These are phyloP conservation scores for Glaucopsyche alexis DNA, from an alignment of 2,888 invertebrate species.

Conservation along the genomic window DNA sequence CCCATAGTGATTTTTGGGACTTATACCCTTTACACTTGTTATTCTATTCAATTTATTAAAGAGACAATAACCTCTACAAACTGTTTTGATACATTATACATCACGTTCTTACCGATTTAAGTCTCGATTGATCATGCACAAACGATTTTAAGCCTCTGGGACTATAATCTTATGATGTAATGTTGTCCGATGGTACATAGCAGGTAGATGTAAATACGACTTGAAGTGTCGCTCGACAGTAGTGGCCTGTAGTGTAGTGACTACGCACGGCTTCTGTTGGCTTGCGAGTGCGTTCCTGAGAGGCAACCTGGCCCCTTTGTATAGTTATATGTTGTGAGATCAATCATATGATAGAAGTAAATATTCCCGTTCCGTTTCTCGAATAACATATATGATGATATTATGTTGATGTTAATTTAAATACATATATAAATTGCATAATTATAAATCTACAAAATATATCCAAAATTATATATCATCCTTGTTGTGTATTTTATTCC, in stretches of 20 bases:
- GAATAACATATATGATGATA: not conserved
- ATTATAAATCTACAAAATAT: not conserved
- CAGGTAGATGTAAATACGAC: slow-evolving; percentile 46
- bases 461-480: not conserved
- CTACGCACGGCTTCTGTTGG: slow-evolving; percentile 74
- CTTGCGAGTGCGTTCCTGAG: slow-evolving; percentile 67
- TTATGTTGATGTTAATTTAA: not conserved
- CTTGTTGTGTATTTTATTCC: slow-evolving; percentile 35
- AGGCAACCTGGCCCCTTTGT: slow-evolving; percentile 42
- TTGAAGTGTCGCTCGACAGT: slow-evolving; percentile 78
- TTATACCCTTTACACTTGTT: slow-evolving; percentile 17
- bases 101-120: not conserved
- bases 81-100: slow-evolving; percentile 10
- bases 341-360: slow-evolving; percentile 28
- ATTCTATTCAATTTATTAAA: slow-evolving; percentile 13
- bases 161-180: slow-evolving; percentile 24
- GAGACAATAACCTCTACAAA: slow-evolving; percentile 9
- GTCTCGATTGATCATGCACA: not conserved
- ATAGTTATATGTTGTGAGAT: slow-evolving; percentile 30
- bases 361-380: not conserved
- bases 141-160: slow-evolving; percentile 16
- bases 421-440: not conserved
- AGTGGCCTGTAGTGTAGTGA: slow-evolving; percentile 68
- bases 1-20: slow-evolving; percentile 1
- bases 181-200: slow-evolving; percentile 24